Evolutionary conservation across 1,140 invertebrate genomes (phyloP).

Genomic region (Drosophila kikkawai): DNA sequence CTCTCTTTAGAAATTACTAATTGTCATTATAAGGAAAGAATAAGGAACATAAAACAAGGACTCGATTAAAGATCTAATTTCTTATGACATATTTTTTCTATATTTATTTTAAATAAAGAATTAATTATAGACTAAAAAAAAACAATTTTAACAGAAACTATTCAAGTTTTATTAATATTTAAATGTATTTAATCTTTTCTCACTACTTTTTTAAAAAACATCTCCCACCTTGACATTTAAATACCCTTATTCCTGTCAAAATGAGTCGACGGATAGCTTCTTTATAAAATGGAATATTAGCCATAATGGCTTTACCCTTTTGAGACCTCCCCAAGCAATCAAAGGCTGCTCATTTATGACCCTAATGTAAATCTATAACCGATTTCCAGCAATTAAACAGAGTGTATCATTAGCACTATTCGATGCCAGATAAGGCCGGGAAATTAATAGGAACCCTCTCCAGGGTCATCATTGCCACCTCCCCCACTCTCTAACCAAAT

Average conservation of each 20-base stretch:
- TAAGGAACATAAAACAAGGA: too few species aligned
- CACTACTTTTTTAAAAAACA: neutral
- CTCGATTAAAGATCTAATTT: too few species aligned
- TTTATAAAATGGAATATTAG: neutral
- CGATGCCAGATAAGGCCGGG: neutral
- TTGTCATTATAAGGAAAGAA: too few species aligned
- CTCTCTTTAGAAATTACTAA: neutral
- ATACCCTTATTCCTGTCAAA: neutral
- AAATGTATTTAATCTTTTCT: too few species aligned
- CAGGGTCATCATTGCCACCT: neutral
- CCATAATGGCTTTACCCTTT: neutral
- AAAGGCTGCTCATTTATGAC: neutral
- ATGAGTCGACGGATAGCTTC: neutral
- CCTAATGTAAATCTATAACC: slow-evolving; percentile 6
- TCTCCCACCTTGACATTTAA: too few species aligned
- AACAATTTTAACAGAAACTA: too few species aligned
- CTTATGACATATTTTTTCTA: too few species aligned
- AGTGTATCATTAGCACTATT: slow-evolving; percentile 38
- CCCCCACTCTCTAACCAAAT: neutral
- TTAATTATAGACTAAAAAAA: too few species aligned
- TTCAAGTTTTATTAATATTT: too few species aligned
- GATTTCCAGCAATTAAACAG: slow-evolving; percentile 13
- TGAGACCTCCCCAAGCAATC: neutral
- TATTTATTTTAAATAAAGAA: too few species aligned
- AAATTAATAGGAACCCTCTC: neutral